Conservation (phyloP, 2,797 vertebrate species). For the Sebastes vulpes region DNA sequence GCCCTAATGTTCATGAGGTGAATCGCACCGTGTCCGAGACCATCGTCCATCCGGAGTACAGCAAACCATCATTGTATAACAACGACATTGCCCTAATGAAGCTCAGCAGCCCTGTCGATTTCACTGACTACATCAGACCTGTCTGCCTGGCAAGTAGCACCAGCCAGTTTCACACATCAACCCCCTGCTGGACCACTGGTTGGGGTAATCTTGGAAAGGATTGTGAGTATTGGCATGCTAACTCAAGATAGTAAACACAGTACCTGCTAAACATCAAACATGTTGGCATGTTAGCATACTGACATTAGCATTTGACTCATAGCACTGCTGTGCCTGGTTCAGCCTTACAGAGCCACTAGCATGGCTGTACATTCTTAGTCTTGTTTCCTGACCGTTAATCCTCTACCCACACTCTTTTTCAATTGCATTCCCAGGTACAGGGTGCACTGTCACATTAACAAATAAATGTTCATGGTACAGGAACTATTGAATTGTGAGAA, state of each 20-base stretch:
- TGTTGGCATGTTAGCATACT: background rate
- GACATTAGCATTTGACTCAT: background rate
- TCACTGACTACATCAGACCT: conserved; percentile 79
- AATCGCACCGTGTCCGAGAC: conserved; percentile 10
- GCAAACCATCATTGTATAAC: background rate
- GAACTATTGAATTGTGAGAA: too few relatives aligned
- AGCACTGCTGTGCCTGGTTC: background rate
- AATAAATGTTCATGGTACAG: background rate
- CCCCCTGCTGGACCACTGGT: conserved; percentile 77
- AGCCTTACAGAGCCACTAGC: background rate
- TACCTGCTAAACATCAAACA: background rate
- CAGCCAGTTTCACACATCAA: conserved; percentile 64
- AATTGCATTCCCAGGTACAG: background rate
- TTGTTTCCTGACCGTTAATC: background rate
- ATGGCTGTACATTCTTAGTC: background rate
- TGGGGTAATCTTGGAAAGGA: conserved; percentile 60
- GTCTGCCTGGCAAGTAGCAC: conserved; percentile 82
- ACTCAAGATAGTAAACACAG: background rate
- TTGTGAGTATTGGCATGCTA: conserved; percentile 39
- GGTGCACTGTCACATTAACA: background rate
- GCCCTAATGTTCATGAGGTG: conserved; percentile 59
- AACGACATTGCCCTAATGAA: conserved; percentile 80
- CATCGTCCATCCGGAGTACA: conserved; percentile 69
- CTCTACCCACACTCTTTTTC: background rate
- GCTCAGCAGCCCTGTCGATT: conserved; percentile 66